These are phyloP conservation scores for Phocoena sinus DNA, from an alignment of 2,113 vertebrate genomes.

Conservation along the genomic window DNA sequence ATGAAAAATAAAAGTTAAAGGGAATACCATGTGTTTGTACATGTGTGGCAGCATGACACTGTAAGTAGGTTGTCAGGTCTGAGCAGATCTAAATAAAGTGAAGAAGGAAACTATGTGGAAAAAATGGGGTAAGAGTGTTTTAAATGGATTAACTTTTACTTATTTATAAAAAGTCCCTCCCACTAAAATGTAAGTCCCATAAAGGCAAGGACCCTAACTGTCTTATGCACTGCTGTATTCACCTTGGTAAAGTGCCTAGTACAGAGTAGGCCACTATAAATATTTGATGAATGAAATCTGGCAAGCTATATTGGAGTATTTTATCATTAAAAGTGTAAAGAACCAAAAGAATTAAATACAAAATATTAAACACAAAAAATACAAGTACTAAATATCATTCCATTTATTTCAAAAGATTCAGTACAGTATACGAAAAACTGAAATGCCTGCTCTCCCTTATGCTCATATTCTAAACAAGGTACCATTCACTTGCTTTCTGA, in stretches of 20 bases:
- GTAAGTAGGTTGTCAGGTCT: not conserved
- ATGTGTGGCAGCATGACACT: not conserved
- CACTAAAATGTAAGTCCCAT: not conserved
- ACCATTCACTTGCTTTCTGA: not conserved
- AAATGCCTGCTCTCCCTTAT: not conserved
- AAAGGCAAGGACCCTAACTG: not conserved
- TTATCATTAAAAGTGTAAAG: not conserved
- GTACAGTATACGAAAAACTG: not conserved
- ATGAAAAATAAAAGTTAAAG: not conserved
- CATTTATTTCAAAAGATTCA: not conserved
- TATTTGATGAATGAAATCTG: not conserved
- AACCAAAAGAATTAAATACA: not conserved
- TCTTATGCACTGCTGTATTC: not conserved
- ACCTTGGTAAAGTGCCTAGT: not conserved
- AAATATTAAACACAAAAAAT: not conserved
- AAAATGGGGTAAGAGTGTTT: not conserved
- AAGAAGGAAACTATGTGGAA: not conserved
- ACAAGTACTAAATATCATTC: not conserved
- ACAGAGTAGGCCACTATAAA: not conserved
- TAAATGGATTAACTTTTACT: not conserved
- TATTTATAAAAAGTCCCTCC: not conserved
- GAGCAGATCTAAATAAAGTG: not conserved
- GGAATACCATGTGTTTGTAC: not conserved
- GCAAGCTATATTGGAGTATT: not conserved
- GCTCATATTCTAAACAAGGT: not conserved